Evolutionary conservation across 2,113 vertebrate species (phyloP).

Genomic region (Nesogale talazaci): DNA sequence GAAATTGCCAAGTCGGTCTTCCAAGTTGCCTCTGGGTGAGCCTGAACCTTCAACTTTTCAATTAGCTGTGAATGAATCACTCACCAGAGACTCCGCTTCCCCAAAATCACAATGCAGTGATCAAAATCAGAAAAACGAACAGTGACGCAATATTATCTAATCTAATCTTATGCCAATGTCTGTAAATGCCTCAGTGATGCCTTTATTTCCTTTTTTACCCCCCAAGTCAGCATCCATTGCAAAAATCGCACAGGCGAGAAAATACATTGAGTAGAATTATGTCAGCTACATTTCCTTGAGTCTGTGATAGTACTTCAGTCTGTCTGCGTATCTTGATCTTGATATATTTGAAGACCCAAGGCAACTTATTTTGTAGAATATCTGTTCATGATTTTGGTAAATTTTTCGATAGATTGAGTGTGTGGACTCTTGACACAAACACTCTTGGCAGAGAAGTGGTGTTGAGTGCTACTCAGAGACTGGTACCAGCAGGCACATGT

Average conservation of each 20-base stretch:
- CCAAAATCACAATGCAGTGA: not conserved
- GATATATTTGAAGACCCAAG: not conserved
- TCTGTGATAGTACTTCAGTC: not conserved
- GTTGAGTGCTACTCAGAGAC: fast-evolving
- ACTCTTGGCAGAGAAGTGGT: not conserved
- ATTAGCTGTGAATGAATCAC: not conserved
- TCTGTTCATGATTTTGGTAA: not conserved
- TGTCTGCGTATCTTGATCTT: not conserved
- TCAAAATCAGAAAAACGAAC: not conserved
- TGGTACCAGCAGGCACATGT: not conserved
- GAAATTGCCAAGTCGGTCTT: not conserved
- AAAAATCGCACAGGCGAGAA: not conserved
- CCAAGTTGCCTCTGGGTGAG: not conserved
- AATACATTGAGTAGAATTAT: not conserved
- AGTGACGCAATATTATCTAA: not conserved
- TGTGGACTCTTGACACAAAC: not conserved
- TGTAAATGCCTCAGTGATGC: not conserved
- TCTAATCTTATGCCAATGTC: not conserved
- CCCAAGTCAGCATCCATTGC: not conserved
- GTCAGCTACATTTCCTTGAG: not conserved
- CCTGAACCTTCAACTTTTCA: not conserved
- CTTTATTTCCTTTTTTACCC: not conserved
- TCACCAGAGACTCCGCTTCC: not conserved
- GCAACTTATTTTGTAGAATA: not conserved
- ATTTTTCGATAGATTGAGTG: not conserved